Percentiles rank a stretch among this genome's conserved stretches.
These are phyloP conservation scores for Hipposideros armiger DNA, from an alignment of 2,113 vertebrate species.

Conservation along the genomic window DNA sequence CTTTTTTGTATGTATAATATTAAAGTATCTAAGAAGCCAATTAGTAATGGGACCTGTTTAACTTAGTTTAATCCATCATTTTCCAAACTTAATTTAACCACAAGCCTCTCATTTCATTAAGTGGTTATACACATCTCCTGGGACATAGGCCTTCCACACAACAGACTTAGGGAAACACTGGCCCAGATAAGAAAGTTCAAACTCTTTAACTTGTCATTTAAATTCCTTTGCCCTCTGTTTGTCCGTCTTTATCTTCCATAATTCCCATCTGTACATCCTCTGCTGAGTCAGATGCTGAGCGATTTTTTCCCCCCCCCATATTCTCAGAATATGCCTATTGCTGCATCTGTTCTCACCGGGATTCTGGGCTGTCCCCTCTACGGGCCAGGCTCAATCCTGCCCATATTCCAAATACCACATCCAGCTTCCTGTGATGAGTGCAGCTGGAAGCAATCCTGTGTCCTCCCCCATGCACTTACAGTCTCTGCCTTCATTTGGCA, in stretches of 20 bases:
- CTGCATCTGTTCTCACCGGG: neutral
- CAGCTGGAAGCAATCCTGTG: neutral
- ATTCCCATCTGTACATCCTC: neutral
- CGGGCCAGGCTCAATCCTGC: fast-evolving
- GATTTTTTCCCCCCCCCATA: neutral
- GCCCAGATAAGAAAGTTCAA: neutral
- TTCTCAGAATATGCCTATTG: neutral
- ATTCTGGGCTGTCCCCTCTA: neutral
- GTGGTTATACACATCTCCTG: conserved; percentile 2
- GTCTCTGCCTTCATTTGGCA: neutral
- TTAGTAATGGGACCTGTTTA: neutral
- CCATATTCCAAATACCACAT: too few species aligned
- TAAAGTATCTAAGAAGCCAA: conserved; percentile 51
- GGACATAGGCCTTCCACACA: neutral
- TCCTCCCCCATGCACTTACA: fast-evolving
- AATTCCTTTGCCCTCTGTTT: neutral
- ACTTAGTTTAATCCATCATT: conserved; percentile 28
- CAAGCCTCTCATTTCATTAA: neutral
- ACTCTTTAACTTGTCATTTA: conserved; percentile 18
- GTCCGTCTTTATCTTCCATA: neutral
- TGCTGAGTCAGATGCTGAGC: neutral
- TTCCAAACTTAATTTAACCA: neutral
- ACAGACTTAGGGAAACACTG: neutral
- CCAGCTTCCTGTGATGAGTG: neutral
- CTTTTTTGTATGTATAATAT: neutral